Percentiles rank a stretch among this genome's conserved stretches.
Evolutionary conservation across 2,113 vertebrate species (phyloP).

Genomic region (Chaetura pelagica): DNA sequence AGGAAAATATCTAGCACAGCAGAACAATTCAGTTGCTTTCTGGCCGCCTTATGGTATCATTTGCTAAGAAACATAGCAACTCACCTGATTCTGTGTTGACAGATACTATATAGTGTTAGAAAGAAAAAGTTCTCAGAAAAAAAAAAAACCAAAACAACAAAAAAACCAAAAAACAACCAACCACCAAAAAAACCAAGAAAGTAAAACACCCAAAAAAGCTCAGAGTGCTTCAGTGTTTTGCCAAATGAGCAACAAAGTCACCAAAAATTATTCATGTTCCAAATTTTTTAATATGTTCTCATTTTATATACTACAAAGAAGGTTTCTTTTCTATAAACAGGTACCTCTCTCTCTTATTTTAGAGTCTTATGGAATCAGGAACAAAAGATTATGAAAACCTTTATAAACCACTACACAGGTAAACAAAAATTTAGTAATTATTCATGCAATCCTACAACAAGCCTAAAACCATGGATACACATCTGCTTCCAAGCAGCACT

Average conservation of each 20-base stretch:
- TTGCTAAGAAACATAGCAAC: not conserved
- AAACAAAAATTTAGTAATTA: not conserved
- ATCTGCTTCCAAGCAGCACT: not conserved
- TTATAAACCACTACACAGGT: not conserved
- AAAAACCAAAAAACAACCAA: no score
- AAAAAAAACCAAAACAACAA: not conserved
- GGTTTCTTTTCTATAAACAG: not conserved
- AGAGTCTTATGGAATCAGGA: not conserved
- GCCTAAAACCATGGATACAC: not conserved
- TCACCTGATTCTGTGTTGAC: not conserved
- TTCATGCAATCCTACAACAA: not conserved
- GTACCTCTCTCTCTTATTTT: not conserved
- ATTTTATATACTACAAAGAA: not conserved
- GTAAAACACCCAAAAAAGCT: not conserved
- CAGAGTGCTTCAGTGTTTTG: not conserved
- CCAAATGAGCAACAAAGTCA: not conserved
- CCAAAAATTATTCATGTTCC: not conserved
- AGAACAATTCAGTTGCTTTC: not conserved
- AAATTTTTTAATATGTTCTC: not conserved
- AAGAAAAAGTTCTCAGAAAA: not conserved
- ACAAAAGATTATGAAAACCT: not conserved
- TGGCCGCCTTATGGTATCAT: not conserved
- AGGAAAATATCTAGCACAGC: not conserved
- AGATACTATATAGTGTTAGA: not conserved
- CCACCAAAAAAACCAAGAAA: not conserved